phyloP scores from a whole-genome alignment of 2,888 invertebrate species.

The Caenorhabditis zanzibari region DNA sequence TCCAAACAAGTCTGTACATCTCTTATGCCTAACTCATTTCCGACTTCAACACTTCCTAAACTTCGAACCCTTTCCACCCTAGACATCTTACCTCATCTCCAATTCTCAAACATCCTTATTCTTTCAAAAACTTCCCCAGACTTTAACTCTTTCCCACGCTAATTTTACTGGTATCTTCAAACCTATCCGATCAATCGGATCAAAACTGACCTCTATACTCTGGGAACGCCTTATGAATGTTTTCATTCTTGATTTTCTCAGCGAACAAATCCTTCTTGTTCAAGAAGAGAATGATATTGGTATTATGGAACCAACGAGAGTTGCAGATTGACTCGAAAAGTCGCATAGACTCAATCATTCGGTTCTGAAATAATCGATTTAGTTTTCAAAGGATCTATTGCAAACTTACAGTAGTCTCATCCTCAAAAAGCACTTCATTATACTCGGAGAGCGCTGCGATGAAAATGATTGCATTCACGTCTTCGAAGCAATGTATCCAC shows the following conservation, averaged over 20 bases:
- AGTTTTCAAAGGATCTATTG: background rate
- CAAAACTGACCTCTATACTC: constrained; percentile 77
- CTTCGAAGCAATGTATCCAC: constrained; percentile 82
- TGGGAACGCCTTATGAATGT: constrained; percentile 77
- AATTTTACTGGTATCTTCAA: too few species aligned
- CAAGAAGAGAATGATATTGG: constrained; percentile 81
- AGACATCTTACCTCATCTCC: too few species aligned
- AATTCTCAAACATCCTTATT: too few species aligned
- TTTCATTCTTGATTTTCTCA: constrained; percentile 78
- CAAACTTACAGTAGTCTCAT: constrained; percentile 95
- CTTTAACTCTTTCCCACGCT: too few species aligned
- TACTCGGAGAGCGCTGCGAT: constrained; percentile 97
- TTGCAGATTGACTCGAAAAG: constrained; percentile 83
- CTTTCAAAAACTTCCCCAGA: too few species aligned
- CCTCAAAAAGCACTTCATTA: constrained; percentile 92
- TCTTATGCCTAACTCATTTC: too few species aligned
- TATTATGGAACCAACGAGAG: constrained; percentile 82
- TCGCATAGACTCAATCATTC: constrained; percentile 82
- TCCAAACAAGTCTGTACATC: too few species aligned
- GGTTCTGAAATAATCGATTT: constrained; percentile 79
- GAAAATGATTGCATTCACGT: constrained; percentile 91
- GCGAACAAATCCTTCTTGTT: constrained; percentile 82
- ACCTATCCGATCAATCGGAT: background rate
- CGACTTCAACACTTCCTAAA: too few species aligned
- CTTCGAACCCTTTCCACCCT: too few species aligned